Evolutionary conservation across 2,888 invertebrate genomes (phyloP), one percentile per base, ranked within the genome.

Genomic region (Lamellibrachia columna): DNA sequence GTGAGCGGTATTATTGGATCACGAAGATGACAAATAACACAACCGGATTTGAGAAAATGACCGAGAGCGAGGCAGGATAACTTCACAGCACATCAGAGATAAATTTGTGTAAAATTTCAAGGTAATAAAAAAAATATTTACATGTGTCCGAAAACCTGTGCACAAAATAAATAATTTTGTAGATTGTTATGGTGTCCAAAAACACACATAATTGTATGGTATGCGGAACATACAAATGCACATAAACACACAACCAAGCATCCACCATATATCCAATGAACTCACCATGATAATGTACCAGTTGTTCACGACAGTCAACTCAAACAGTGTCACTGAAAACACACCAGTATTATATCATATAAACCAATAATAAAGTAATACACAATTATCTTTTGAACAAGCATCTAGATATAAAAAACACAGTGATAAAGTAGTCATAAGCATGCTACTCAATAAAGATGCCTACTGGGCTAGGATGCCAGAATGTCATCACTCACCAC

Each of bases 261-360:
- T n/a, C 75, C 15, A 40, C n/a, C 11, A 7, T 28, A 28, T 91
- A 90, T 7, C 11, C 52, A 58, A 22, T 53, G 4, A n/a, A 93
- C 95, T 94, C 93, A 96, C 96, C 98, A 98, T 98, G 53, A 98
- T 97, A 93, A 98, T 97, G 94, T 96, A 98, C 98, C 98, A 98
- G 97, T 98, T 98, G 96, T 98, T 98, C 93, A 98, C 98, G 15
- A 98, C 98, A 0, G 98, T 98, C 95, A 98, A 97, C 96, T 98
- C 98, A 97, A 98, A 98, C 94, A 98, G 97, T 0, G 98, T 98
- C 94, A 98, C 98, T 97, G 95, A 75, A 75, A 75, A 75, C 75
- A 75, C 75, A 75, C 2, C 75, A 75, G 75, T 75, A 4, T 75
- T 22, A 15, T 22, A 75, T 75, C 6, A 91, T 0, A 90, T 9